These are phyloP conservation scores for Pedionomus torquatus DNA, from an alignment of 2,113 vertebrate genomes.

Conservation along the genomic window DNA sequence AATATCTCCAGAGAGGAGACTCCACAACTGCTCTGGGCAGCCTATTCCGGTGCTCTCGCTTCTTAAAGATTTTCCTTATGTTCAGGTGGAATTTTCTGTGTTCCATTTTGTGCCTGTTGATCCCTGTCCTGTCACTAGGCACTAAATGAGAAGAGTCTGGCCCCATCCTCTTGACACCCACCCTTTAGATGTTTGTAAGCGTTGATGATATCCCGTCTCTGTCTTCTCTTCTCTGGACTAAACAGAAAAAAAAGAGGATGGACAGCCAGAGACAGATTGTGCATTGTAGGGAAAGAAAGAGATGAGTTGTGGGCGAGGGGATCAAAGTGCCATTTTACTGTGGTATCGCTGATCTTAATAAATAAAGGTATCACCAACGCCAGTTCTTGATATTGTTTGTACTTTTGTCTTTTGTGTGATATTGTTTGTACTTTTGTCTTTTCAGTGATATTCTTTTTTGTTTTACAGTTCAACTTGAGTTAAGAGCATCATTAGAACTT, in stretches of 20 bases:
- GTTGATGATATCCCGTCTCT: background rate
- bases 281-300: background rate
- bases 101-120: background rate
- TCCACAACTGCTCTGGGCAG: background rate
- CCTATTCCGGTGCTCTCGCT: background rate
- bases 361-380: background rate
- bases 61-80: background rate
- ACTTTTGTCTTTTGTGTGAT: background rate
- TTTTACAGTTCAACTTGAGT: too few species aligned
- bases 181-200: background rate
- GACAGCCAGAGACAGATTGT: background rate
- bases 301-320: accelerated
- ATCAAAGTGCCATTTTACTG: background rate
- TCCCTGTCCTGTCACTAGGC: background rate
- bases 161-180: background rate
- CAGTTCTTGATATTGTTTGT: background rate
- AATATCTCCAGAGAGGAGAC: background rate
- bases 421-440: background rate
- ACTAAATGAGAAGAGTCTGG: background rate
- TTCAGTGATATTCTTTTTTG: background rate
- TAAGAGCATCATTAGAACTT: background rate
- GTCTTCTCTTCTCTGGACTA: background rate
- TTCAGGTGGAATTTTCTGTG: background rate
- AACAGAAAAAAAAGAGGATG: background rate
- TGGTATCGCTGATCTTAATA: background rate